Conservation (phyloP, 2,888 invertebrate genomes). For the Autographa gamma region DNA sequence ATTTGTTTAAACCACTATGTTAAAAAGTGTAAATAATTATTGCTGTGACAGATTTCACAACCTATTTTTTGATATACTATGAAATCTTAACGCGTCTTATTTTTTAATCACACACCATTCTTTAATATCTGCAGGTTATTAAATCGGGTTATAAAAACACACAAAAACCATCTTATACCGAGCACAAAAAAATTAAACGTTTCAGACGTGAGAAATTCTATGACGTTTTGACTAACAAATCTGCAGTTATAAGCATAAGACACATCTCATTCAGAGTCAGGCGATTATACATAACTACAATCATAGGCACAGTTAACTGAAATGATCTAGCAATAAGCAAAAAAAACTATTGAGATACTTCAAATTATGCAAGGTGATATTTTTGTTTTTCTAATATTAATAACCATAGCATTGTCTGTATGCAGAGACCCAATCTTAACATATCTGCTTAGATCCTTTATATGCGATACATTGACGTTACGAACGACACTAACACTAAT, state of each 20-base stretch:
- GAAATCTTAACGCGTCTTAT: not conserved
- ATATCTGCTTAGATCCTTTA: no score
- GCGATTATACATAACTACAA: conserved; percentile 5
- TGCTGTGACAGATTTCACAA: not conserved
- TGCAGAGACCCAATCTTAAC: not conserved
- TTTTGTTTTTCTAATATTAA: not conserved
- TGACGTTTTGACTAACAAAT: not conserved
- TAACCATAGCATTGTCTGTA: not conserved
- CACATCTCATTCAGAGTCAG: conserved; percentile 3
- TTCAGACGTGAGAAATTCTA: not conserved
- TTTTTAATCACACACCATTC: conserved; percentile 3
- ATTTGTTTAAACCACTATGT: not conserved
- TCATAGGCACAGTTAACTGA: not conserved
- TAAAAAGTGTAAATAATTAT: not conserved
- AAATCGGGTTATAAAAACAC: not conserved
- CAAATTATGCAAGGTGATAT: not conserved
- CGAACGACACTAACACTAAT: no score
- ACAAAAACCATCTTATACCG: not conserved
- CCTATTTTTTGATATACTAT: not conserved
- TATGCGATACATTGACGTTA: no score
- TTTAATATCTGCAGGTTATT: conserved; percentile 1
- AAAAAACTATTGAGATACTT: not conserved
- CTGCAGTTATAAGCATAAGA: not conserved
- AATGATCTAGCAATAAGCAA: not conserved
- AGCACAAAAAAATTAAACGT: not conserved